A percentile compares a stretch with the other conserved stretches of the same genome.
Evolutionary conservation across 1,140 invertebrate species (phyloP).

Genomic region (Meloidogyne floridensis): DNA sequence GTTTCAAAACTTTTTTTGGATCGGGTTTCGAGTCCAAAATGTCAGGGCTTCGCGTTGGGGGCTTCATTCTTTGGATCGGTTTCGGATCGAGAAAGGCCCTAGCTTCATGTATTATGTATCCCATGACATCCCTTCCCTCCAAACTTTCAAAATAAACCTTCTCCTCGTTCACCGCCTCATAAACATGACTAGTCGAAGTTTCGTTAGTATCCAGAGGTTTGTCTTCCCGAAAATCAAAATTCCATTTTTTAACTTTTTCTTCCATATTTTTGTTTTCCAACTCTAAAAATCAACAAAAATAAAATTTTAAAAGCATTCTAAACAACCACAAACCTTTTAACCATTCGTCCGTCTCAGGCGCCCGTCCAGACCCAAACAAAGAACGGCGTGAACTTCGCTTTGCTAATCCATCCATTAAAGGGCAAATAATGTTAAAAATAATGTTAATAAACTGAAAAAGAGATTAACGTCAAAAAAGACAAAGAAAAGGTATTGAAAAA

Average conservation of each 20-base stretch:
- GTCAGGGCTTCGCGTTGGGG: too few relatives aligned
- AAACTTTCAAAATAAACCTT: neutral
- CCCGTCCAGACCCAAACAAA: conserved; percentile 17
- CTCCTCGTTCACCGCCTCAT: conserved; percentile 18
- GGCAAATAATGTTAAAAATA: too few relatives aligned
- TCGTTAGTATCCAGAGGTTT: neutral
- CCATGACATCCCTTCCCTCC: too few relatives aligned
- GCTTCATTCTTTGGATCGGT: too few relatives aligned
- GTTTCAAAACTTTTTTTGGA: neutral
- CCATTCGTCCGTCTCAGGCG: conserved; percentile 28
- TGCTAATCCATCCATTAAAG: neutral
- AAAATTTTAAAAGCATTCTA: neutral
- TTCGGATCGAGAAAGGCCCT: neutral
- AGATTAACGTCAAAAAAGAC: too few relatives aligned
- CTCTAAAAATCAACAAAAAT: neutral
- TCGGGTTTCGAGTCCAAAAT: too few relatives aligned
- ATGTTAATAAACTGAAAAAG: too few relatives aligned
- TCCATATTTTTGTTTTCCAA: conserved; percentile 21
- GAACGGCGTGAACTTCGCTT: conserved; percentile 11
- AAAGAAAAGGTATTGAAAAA: too few relatives aligned
- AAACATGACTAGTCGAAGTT: conserved; percentile 13
- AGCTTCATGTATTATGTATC: too few relatives aligned
- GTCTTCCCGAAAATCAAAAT: conserved; percentile 23
- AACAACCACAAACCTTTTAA: conserved; percentile 14
- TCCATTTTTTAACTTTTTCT: conserved; percentile 21